These are phyloP conservation scores for Rhyacophila evoluta DNA, from an alignment of 2,888 invertebrate species.

Conservation along the genomic window DNA sequence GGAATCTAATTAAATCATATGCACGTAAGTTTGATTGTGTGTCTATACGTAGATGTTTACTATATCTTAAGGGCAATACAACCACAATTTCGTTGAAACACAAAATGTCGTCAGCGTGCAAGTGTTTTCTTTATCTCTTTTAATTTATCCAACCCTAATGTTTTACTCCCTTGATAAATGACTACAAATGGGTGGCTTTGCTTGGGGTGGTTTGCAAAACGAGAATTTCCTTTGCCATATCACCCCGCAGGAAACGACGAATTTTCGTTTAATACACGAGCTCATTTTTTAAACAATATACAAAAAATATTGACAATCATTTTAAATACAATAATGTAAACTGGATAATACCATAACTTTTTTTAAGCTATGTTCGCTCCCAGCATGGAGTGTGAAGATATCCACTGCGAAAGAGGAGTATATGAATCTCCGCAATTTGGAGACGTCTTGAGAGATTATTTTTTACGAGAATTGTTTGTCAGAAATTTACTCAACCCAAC, in stretches of 20 bases:
- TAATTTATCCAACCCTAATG: conserved; percentile 54
- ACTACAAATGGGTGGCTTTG: conserved; percentile 34
- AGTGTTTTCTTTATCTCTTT: conserved; percentile 55
- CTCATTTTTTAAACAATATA: conserved; percentile 17
- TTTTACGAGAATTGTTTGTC: no score
- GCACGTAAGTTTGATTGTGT: no score
- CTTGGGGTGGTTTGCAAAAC: conserved; percentile 41
- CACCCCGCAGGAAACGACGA: conserved; percentile 43
- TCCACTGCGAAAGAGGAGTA: no score
- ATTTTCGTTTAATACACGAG: conserved; percentile 45
- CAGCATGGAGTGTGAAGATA: no score
- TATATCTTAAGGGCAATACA: conserved; percentile 12
- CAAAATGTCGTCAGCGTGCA: conserved; percentile 52
- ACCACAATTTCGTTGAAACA: conserved; percentile 11
- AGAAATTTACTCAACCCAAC: no score
- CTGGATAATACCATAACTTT: no score
- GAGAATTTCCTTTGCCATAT: conserved; percentile 47
- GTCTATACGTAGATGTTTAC: background rate
- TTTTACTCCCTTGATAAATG: conserved; percentile 53
- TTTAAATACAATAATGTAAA: no score
- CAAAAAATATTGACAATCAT: background rate
- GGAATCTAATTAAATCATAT: no score
- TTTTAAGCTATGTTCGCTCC: no score
- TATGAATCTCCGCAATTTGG: no score
- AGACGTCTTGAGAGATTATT: no score